Evolutionary conservation across 2,797 vertebrate genomes (phyloP).

Genomic region (Enteromius trimaculatus): DNA sequence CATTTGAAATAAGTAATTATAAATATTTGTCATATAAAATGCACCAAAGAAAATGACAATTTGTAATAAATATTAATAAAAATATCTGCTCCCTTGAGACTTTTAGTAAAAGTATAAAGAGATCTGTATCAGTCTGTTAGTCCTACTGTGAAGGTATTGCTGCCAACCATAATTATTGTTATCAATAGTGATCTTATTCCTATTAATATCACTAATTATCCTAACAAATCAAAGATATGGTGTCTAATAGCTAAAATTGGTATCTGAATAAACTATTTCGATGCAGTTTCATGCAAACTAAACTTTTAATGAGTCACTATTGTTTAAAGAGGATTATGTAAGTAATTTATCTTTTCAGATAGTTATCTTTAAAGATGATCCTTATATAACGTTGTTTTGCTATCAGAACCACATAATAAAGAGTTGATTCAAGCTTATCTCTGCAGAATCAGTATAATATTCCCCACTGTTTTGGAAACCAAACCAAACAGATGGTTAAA

Average conservation of each 20-base stretch:
- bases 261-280: not conserved
- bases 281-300: not conserved
- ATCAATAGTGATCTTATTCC: not conserved
- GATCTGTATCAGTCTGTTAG: not conserved
- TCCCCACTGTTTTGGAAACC: not conserved
- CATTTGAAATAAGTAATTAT: not conserved
- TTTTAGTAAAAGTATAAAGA: not conserved
- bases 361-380: not conserved
- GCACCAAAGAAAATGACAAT: not conserved
- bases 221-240: not conserved
- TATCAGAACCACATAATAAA: constrained; percentile 6
- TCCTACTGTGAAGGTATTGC: not conserved
- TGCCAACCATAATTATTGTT: not conserved
- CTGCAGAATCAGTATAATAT: not conserved
- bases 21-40: not conserved
- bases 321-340: not conserved
- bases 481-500: not conserved
- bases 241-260: not conserved
- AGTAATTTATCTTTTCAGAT: constrained; percentile 10
- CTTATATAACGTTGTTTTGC: not conserved
- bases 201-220: not conserved
- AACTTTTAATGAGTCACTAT: not conserved
- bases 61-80: not conserved
- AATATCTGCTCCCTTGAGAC: not conserved
- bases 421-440: not conserved